Evolutionary conservation across 2,113 vertebrate genomes (phyloP), one percentile per base, ranked within the genome.

Genomic region (Oncorhynchus nerka): DNA sequence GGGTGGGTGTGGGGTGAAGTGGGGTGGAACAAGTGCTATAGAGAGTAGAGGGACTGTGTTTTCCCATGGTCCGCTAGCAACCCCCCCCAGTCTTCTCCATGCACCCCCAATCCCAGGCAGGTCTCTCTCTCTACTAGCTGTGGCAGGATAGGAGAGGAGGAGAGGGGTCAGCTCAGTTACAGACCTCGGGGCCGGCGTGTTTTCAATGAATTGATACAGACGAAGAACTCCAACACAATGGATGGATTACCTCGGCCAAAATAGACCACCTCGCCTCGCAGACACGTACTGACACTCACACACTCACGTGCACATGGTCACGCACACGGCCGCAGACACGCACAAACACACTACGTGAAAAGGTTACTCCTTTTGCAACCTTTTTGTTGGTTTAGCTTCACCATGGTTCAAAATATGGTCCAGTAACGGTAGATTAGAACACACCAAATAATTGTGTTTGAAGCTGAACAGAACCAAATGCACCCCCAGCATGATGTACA

Each of bases 171-270:
- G 91, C 94, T 95, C 94, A 91, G 91, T 95, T 94, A 94, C 95
- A 95, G 91, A 93, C 92, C 89, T 82, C 81, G 91, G 91, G 92
- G 94, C 90, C 86, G 89, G 90, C 80, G 86, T 88, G 87, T 93
- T 90, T 91, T 94, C 92, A 89, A 90, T 94, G 93, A 92, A 92
- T 88, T 93, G 91, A 94, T 93, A 94, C 92, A 94, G 92, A 94
- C 92, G 91, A 94, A 94, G 92, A 93, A 90, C 89, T 89, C 87
- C 81, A 87, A 76, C 91, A 90, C 91, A 93, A 93, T 93, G 90
- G 93, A 91, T 87, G 90, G 95, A 94, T 94, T 94, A 94, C 89
- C 90, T 86, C 85, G 82, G 79, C 86, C 89, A 89, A 89, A 92
- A 92, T 85, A 92, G 87, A 78, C 68, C 81, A 77, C 80, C 84